Percentiles rank a stretch among this genome's conserved stretches.
phyloP scores from a whole-genome alignment of 2,888 invertebrate genomes.

The Mallateleia sp. region DNA sequence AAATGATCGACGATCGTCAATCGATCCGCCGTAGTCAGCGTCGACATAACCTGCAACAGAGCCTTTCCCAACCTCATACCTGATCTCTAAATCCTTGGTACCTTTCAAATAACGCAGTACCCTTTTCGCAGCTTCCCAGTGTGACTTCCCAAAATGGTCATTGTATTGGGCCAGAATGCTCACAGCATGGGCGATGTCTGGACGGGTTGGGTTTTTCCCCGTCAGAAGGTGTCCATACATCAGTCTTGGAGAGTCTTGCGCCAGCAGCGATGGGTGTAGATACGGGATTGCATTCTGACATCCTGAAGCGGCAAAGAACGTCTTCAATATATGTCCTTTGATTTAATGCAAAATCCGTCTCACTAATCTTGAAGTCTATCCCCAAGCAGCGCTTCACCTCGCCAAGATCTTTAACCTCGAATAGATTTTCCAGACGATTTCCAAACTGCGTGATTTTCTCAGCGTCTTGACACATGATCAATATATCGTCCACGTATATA shows the following conservation, averaged over 20 bases:
- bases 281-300: slow-evolving; percentile 81
- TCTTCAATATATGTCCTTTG: slow-evolving; percentile 79
- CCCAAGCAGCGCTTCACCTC: slow-evolving; percentile 21
- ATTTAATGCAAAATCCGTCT: slow-evolving; percentile 14
- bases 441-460: not conserved
- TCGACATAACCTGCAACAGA: not conserved
- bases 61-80: not conserved
- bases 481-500: slow-evolving; percentile 31
- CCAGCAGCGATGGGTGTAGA: slow-evolving; percentile 75
- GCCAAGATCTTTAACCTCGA: slow-evolving; percentile 44
- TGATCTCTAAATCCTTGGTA: slow-evolving; percentile 44
- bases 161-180: slow-evolving; percentile 62
- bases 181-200: slow-evolving; percentile 77
- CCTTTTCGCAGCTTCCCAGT: slow-evolving; percentile 75
- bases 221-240: not conserved
- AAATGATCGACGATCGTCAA: too few relatives aligned
- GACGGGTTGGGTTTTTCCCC: slow-evolving; percentile 51
- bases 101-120: slow-evolving; percentile 75
- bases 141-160: slow-evolving; percentile 46
- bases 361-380: slow-evolving; percentile 23
- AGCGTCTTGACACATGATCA: not conserved
- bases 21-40: slow-evolving; percentile 20
- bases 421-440: not conserved
- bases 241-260: slow-evolving; percentile 44
- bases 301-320: slow-evolving; percentile 79